Evolutionary conservation across 2,888 invertebrate genomes (phyloP).

Genomic region (Agriotes lineatus): DNA sequence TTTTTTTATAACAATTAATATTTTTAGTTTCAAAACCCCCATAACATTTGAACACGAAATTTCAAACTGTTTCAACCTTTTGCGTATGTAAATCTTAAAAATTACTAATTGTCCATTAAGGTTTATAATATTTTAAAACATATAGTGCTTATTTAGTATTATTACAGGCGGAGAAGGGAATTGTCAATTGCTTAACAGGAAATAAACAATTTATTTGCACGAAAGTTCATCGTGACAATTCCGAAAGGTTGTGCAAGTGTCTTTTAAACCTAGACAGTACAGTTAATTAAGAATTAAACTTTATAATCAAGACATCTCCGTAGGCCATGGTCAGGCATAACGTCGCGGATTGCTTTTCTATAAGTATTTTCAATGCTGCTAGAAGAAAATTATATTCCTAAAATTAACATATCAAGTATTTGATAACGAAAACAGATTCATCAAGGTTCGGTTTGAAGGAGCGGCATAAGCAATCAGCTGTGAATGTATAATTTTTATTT

Average conservation of each 20-base stretch:
- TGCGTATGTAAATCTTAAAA: no score
- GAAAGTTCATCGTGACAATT: constrained; percentile 13
- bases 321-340: constrained; percentile 21
- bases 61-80: no score
- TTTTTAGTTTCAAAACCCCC: no score
- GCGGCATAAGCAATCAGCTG: constrained; percentile 14
- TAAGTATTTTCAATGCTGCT: constrained; percentile 2
- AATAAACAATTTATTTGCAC: no score
- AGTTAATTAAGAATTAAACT: constrained; percentile 1
- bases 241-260: constrained; percentile 12
- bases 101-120: no score
- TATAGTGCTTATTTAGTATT: no score
- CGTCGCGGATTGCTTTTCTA: background rate
- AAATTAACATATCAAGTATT: background rate
- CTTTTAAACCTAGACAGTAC: constrained; percentile 12
- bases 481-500: constrained; percentile 20
- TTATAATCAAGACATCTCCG: constrained; percentile 18
- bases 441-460: constrained; percentile 7
- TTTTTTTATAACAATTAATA: no score
- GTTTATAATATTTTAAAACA: no score
- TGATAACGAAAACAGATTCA: background rate
- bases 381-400: constrained; percentile 11
- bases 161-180: no score
- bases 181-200: no score
- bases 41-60: no score